Evolutionary conservation across 2,888 invertebrate genomes (phyloP).

Genomic region (Hybos culiciformis): DNA sequence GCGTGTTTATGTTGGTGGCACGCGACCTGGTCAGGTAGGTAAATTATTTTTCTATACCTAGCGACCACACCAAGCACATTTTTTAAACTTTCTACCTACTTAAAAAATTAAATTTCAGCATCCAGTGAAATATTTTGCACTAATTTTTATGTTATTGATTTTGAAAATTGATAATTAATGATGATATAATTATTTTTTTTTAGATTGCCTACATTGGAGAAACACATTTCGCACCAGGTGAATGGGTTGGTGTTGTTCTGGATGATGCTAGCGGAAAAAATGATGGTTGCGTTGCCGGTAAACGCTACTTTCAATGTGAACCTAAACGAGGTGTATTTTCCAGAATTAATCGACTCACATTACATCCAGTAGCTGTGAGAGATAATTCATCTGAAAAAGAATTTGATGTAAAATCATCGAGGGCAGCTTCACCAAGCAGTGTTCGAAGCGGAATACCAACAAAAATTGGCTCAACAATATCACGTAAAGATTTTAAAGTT

Average conservation of each 20-base stretch:
- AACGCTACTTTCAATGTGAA: slow-evolving; percentile 87
- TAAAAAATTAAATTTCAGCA: background rate
- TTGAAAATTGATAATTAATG: background rate
- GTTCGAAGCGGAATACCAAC: no score
- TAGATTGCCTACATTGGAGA: slow-evolving; percentile 52
- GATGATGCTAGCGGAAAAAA: slow-evolving; percentile 95
- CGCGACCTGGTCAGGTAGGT: slow-evolving; percentile 82
- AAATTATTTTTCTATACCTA: slow-evolving; percentile 37
- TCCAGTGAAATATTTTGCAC: background rate
- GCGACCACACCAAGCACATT: background rate
- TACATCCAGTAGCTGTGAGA: slow-evolving; percentile 50
- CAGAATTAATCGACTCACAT: slow-evolving; percentile 69
- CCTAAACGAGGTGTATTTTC: slow-evolving; percentile 89
- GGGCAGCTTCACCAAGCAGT: slow-evolving; percentile 27
- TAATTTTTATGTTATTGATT: background rate
- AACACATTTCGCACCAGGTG: slow-evolving; percentile 93
- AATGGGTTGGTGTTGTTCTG: slow-evolving; percentile 95
- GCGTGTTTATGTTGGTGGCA: slow-evolving; percentile 84
- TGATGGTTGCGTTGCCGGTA: slow-evolving; percentile 87
- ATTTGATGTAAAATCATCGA: slow-evolving; percentile 23
- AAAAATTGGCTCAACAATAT: slow-evolving; percentile 4
- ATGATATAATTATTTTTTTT: no score
- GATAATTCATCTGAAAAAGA: slow-evolving; percentile 27
- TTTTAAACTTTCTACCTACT: background rate
- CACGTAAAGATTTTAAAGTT: slow-evolving; percentile 50